Percentiles rank a stretch among this genome's conserved stretches.
Conservation (phyloP, 2,797 vertebrate species). For the Parauchenoglanis punctatus region DNA sequence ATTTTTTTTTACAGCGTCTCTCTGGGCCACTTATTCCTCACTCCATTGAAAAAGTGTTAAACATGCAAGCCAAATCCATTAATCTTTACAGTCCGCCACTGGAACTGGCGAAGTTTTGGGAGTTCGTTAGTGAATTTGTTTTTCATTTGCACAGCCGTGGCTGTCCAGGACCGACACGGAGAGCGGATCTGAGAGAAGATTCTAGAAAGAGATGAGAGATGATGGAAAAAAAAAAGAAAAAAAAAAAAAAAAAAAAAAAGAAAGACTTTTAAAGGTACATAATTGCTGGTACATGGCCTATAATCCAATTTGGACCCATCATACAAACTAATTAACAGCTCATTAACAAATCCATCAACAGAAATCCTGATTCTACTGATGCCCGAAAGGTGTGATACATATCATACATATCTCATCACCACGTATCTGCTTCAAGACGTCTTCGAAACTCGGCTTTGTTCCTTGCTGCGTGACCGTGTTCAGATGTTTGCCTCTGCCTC, state of each 20-base stretch:
- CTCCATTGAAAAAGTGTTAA: slow-evolving; percentile 63
- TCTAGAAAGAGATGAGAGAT: not conserved
- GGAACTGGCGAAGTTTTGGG: slow-evolving; percentile 56
- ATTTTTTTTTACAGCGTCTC: slow-evolving; percentile 64
- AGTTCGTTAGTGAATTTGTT: slow-evolving; percentile 54
- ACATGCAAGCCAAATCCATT: slow-evolving; percentile 58
- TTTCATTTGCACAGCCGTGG: slow-evolving; percentile 22
- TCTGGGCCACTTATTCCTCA: slow-evolving; percentile 66
- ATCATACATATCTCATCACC: slow-evolving; percentile 4
- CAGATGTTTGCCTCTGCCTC: slow-evolving; percentile 70
- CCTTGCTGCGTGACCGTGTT: slow-evolving; percentile 64
- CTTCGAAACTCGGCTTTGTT: slow-evolving; percentile 42
- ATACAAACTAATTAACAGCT: slow-evolving; percentile 47
- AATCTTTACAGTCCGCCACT: slow-evolving; percentile 63
- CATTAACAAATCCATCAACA: slow-evolving; percentile 43
- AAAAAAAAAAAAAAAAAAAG: not conserved
- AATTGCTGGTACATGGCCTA: not conserved
- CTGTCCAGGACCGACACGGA: not conserved
- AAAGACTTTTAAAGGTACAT: slow-evolving; percentile 11
- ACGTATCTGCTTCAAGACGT: not conserved
- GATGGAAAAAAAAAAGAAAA: not conserved
- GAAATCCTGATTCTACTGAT: slow-evolving; percentile 17
- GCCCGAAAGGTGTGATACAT: slow-evolving; percentile 28
- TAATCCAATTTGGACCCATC: slow-evolving; percentile 28
- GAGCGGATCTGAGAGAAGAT: slow-evolving; percentile 1